Evolutionary conservation across 2,113 vertebrate genomes (phyloP), one percentile per base, ranked within the genome.

Genomic region (Odontesthes bonariensis): DNA sequence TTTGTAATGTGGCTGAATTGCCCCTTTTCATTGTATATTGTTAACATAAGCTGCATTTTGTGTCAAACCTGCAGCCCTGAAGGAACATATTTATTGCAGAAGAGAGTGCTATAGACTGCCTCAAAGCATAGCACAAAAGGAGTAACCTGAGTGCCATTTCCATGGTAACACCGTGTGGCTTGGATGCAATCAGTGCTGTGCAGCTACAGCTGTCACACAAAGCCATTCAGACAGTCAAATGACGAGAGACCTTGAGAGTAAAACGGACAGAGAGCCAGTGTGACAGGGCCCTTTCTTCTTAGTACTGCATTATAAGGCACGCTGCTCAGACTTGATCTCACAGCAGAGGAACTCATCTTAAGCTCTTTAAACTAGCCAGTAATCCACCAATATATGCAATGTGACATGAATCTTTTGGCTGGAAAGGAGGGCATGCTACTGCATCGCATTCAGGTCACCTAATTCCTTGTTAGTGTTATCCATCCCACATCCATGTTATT

Each of bases 131-230:
- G 74, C 82, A 89, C 87, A 88, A 88, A 90, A 87, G 83, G 59
- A 86, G 86, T 87, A 89, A 89, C 89, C 86, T 91, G 78, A 77
- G 86, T 84, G 84, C 82, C 85, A 90, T 93, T 92, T 89, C 93
- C 94, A 94, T 94, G 91, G 94, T 76, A 94, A 94, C 93, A 69
- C 80, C 79, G 72, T 78, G 79, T 71, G 84, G 82, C 84, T 89
- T 87, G 86, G 75, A 81, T 88, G 85, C 87, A 94, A 91, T 90
- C 88, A 90, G 86, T 27, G 60, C 83, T 32, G 79, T 42, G 22
- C 79, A 75, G 84, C 85, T 59, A 59, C 59, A 64, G 84, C 73
- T 72, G 82, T 91, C 82, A 86, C 83, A 87, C 85, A 83, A 92
- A 90, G 88, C 84, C 81, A 86, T 90, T 92, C 81, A 92, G 84